These are phyloP conservation scores for Nothoprocta perdicaria DNA, from an alignment of 2,113 vertebrate genomes.

Conservation along the genomic window DNA sequence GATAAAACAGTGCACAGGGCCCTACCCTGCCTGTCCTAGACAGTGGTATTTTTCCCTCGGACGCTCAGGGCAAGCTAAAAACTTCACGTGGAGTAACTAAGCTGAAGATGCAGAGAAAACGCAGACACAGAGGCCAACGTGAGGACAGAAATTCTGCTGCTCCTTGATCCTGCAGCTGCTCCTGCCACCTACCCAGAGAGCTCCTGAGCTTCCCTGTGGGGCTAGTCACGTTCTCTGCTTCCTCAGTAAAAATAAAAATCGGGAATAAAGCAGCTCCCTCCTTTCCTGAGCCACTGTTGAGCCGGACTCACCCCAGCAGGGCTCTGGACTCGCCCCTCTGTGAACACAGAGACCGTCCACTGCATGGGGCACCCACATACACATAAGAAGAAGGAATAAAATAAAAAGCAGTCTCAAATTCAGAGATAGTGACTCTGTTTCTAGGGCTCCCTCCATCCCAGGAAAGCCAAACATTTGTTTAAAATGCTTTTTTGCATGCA, in stretches of 20 bases:
- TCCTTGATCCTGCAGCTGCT: background rate
- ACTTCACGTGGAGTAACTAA: background rate
- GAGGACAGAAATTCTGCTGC: background rate
- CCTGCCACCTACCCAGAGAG: background rate
- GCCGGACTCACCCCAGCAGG: no score
- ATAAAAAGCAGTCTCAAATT: background rate
- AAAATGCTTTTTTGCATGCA: background rate
- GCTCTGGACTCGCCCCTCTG: accelerated
- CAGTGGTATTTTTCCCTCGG: background rate
- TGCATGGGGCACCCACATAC: background rate
- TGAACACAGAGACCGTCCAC: background rate
- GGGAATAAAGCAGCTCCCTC: background rate
- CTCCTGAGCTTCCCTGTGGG: background rate
- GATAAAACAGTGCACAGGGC: background rate
- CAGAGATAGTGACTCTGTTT: background rate
- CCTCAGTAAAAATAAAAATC: background rate
- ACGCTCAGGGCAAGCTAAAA: background rate
- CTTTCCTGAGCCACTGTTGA: background rate
- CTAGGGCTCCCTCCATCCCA: background rate
- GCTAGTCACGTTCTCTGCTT: background rate
- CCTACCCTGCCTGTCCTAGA: background rate
- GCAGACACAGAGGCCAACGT: background rate
- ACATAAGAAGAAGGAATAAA: background rate
- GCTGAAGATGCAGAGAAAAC: background rate
- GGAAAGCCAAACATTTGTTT: background rate